phyloP scores from a whole-genome alignment of 2,113 vertebrate genomes.

The Canis aureus region DNA sequence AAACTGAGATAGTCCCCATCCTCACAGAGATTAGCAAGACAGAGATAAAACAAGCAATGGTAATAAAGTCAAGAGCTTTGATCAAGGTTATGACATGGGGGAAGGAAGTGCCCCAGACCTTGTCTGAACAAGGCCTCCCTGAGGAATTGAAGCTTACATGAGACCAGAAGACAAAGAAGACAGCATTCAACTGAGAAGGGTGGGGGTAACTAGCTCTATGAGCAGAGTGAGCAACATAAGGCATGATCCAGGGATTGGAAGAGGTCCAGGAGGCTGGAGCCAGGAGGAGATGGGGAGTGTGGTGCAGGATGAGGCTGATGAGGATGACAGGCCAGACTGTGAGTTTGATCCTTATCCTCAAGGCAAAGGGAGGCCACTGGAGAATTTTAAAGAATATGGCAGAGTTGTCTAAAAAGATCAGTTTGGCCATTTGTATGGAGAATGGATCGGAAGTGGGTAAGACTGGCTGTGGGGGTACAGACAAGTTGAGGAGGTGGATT shows the following conservation, averaged over 20 bases:
- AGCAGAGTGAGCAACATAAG: conserved; percentile 26
- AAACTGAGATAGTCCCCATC: neutral
- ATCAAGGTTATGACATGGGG: neutral
- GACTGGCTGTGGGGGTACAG: neutral
- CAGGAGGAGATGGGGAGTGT: neutral
- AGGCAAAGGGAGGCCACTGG: neutral
- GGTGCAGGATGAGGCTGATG: neutral
- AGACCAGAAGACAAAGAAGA: neutral
- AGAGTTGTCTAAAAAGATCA: neutral
- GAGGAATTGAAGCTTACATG: neutral
- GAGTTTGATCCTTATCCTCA: neutral
- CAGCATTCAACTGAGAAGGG: neutral
- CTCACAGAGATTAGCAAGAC: conserved; percentile 2
- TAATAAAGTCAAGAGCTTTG: neutral
- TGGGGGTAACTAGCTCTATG: neutral
- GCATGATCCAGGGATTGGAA: conserved; percentile 32
- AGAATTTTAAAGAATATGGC: neutral
- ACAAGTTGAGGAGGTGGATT: neutral
- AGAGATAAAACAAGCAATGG: neutral
- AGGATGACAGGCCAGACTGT: neutral
- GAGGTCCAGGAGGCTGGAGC: conserved; percentile 38
- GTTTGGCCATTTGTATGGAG: neutral
- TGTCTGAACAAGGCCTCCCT: neutral
- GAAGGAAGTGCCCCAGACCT: neutral
- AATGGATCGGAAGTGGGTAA: neutral